Evolutionary conservation across 1,140 invertebrate species (phyloP).

Genomic region (Gryon sp.): DNA sequence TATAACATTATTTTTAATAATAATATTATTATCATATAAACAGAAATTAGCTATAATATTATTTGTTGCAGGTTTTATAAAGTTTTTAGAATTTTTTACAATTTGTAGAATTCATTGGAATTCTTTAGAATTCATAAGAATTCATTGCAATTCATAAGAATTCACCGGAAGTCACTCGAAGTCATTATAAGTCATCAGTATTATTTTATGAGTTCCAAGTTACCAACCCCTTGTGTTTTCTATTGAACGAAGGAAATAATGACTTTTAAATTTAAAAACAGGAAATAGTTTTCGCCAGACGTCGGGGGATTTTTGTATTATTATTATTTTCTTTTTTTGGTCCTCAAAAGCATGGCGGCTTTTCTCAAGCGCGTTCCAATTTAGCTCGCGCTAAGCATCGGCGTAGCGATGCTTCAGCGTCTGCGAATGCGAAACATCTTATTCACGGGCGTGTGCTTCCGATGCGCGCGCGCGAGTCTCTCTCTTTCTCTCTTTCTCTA

Average conservation of each 20-base stretch:
- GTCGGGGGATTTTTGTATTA: constrained; percentile 2
- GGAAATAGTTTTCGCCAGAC: constrained; percentile 24
- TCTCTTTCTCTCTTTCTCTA: neutral
- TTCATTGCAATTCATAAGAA: no score
- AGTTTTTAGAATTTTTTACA: no score
- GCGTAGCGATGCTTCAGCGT: constrained; percentile 71
- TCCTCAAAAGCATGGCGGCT: constrained; percentile 41
- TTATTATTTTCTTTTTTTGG: constrained; percentile 6
- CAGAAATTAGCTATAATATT: no score
- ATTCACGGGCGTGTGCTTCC: constrained; percentile 71
- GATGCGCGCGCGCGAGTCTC: constrained; percentile 40
- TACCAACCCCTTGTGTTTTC: neutral
- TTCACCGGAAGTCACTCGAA: no score
- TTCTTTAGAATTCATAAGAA: no score
- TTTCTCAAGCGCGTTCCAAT: constrained; percentile 66
- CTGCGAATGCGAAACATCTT: constrained; percentile 79
- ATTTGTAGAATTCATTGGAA: no score
- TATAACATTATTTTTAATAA: no score
- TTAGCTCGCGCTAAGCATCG: constrained; percentile 61
- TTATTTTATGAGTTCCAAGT: no score
- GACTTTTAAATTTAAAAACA: constrained; percentile 36
- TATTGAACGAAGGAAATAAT: constrained; percentile 5
- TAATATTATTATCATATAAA: no score
- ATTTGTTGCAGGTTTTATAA: no score
- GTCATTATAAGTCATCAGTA: no score